Percentiles rank a stretch among this genome's conserved stretches.
phyloP scores from a whole-genome alignment of 2,888 invertebrate genomes.

The Sminthurinus aureus region DNA sequence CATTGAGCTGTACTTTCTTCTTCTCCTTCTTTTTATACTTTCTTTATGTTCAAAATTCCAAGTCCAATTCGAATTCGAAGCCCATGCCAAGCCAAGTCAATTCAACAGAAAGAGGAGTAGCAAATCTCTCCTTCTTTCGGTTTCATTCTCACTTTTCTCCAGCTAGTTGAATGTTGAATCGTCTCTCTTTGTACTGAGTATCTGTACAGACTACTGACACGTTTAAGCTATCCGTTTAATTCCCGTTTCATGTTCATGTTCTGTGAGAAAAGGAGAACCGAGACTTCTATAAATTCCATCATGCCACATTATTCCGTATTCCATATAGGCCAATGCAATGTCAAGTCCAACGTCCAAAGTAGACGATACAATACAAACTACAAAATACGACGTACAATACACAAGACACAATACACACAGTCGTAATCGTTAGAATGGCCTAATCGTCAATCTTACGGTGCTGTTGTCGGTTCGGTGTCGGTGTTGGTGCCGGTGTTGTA shows the following conservation, averaged over 20 bases:
- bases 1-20: neutral
- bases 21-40: neutral
- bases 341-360: too few species aligned
- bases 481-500: too few species aligned
- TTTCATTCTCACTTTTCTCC: neutral
- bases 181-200: neutral
- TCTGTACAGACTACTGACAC: neutral
- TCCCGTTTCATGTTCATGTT: neutral
- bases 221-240: conserved; percentile 4
- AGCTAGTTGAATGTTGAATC: neutral
- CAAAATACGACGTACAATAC: too few species aligned
- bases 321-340: too few species aligned
- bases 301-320: neutral
- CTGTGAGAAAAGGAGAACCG: neutral
- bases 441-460: too few species aligned
- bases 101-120: neutral
- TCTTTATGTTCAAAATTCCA: too few species aligned
- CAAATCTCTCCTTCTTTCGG: neutral
- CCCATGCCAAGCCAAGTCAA: too few species aligned
- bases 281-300: neutral
- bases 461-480: too few species aligned
- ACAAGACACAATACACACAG: too few species aligned
- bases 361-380: too few species aligned
- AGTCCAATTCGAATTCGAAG: too few species aligned
- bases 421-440: too few species aligned